These are phyloP conservation scores for Falco biarmicus DNA, from an alignment of 2,797 vertebrate genomes.

Conservation along the genomic window DNA sequence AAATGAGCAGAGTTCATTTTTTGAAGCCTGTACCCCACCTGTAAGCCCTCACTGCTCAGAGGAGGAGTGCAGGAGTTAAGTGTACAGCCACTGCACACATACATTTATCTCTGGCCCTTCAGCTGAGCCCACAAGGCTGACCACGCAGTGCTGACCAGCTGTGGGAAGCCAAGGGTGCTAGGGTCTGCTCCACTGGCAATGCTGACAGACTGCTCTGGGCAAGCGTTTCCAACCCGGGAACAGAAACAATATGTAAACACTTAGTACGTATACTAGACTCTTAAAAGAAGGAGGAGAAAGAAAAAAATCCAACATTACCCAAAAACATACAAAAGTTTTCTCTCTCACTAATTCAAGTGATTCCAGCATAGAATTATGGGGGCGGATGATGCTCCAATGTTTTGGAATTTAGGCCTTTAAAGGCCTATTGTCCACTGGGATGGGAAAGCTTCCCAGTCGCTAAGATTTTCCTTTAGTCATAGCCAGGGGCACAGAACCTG, in stretches of 20 bases:
- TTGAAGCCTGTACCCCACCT: background rate
- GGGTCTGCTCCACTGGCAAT: fast-evolving
- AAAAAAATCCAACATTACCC: background rate
- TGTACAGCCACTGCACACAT: background rate
- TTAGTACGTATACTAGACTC: background rate
- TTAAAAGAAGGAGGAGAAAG: background rate
- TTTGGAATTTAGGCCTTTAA: background rate
- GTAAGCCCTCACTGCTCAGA: background rate
- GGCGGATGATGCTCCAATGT: background rate
- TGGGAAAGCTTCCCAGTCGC: background rate
- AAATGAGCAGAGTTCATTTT: background rate
- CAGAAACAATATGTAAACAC: background rate
- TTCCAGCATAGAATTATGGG: background rate
- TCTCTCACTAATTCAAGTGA: background rate
- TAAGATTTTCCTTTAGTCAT: background rate
- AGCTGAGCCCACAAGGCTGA: background rate
- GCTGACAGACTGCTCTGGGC: background rate
- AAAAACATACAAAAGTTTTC: background rate
- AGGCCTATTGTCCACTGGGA: background rate
- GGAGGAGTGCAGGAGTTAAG: background rate
- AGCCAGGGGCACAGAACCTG: slow-evolving; percentile 10
- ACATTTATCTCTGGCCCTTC: background rate
- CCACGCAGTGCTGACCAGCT: fast-evolving
- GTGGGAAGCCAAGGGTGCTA: fast-evolving
- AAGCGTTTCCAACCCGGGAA: background rate